These are phyloP conservation scores for Spongilla lacustris DNA, from an alignment of 37 sponge, comb jelly and placozoan genomes.

Conservation along the genomic window DNA sequence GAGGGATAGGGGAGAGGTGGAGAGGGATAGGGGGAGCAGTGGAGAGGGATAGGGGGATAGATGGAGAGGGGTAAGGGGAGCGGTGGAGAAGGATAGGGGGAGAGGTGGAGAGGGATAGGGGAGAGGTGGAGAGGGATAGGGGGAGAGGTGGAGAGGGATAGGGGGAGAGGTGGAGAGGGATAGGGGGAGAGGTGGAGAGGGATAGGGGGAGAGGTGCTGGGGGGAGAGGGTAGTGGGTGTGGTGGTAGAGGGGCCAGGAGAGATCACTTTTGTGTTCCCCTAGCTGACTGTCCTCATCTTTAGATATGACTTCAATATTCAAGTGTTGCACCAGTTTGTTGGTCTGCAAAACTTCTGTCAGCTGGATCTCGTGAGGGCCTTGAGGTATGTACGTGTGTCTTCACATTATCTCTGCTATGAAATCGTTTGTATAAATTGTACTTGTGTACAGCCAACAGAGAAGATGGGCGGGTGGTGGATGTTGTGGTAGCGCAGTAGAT, in stretches of 20 bases:
- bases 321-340: conserved; percentile 84
- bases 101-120: not conserved
- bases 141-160: conserved; percentile 29
- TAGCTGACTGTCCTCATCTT: not conserved
- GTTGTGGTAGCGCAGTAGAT: too few relatives aligned
- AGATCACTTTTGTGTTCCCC: too few relatives aligned
- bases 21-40: conserved; percentile 78
- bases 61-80: not conserved
- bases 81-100: conserved; percentile 71
- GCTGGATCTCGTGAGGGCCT: conserved; percentile 85
- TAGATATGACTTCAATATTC: conserved; percentile 81
- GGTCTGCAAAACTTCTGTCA: conserved; percentile 77
- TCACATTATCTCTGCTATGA: not conserved
- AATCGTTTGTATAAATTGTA: not conserved
- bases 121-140: conserved; percentile 59
- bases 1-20: not conserved
- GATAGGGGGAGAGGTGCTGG: conserved; percentile 84
- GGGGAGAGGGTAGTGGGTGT: not conserved
- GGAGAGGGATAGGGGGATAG: conserved; percentile 91
- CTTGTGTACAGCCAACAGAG: too few relatives aligned
- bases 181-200: too few relatives aligned
- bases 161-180: not conserved
- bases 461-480: too few relatives aligned
- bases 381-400: conserved; percentile 59
- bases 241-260: too few relatives aligned